These are phyloP conservation scores for Saimiri boliviensis DNA, from an alignment of 2,113 vertebrate genomes.

Conservation along the genomic window DNA sequence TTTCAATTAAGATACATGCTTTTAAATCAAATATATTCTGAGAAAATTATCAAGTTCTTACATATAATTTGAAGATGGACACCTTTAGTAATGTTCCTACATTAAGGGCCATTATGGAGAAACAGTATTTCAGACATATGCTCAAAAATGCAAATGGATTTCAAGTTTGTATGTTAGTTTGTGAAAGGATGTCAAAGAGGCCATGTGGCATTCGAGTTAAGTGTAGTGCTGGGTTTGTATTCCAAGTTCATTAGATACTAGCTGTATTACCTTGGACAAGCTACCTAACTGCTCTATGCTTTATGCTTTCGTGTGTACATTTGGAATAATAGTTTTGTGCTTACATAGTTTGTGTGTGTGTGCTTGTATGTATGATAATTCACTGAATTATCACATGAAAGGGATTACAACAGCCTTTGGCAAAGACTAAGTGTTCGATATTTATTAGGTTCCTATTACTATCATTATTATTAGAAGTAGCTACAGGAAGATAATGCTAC, in stretches of 20 bases:
- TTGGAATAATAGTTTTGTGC: neutral
- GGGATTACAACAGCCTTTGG: neutral
- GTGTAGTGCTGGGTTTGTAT: neutral
- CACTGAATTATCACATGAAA: constrained; percentile 4
- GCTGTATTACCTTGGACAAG: neutral
- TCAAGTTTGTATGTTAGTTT: neutral
- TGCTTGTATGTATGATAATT: neutral
- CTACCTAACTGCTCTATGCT: neutral
- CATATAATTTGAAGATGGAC: neutral
- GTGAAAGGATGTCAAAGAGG: neutral
- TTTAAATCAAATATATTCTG: neutral
- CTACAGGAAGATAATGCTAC: neutral
- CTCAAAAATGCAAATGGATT: neutral
- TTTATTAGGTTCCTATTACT: constrained; percentile 15
- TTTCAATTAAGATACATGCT: neutral
- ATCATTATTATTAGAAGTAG: neutral
- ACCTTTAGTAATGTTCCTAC: neutral
- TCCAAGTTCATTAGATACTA: neutral
- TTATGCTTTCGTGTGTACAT: neutral
- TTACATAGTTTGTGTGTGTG: neutral
- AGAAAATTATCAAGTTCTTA: neutral
- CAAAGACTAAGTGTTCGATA: neutral
- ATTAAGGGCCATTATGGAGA: neutral
- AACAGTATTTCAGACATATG: neutral
- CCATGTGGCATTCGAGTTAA: neutral